phyloP scores from a whole-genome alignment of 2,113 vertebrate genomes.

The Mastomys natalensis region DNA sequence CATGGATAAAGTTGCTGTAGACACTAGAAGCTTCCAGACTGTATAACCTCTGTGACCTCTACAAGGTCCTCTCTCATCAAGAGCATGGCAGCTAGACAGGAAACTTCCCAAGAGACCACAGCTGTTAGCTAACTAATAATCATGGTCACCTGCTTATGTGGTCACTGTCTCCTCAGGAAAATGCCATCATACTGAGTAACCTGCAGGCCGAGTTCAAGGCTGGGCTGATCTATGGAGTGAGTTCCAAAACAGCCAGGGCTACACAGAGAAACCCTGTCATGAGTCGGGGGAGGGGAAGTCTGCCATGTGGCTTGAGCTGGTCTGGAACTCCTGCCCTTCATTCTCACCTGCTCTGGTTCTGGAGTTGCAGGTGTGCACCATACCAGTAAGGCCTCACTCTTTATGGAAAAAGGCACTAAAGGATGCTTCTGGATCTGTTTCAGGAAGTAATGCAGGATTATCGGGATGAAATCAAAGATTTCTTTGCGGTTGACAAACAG shows the following conservation, averaged over 20 bases:
- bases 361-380: background rate
- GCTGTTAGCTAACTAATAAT: background rate
- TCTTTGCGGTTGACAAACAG: constrained; percentile 94
- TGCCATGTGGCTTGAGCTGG: background rate
- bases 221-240: too few relatives aligned
- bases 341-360: background rate
- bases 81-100: background rate
- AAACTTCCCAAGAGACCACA: background rate
- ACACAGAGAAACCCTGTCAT: too few relatives aligned
- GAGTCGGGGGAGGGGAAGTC: background rate
- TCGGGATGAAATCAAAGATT: constrained; percentile 92
- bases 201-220: background rate
- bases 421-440: constrained; percentile 51
- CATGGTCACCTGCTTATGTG: background rate
- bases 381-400: background rate
- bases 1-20: background rate
- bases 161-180: background rate
- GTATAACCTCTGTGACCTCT: background rate
- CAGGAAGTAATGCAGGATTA: constrained; percentile 97
- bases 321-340: background rate
- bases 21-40: background rate
- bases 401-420: background rate
- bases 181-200: background rate
- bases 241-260: too few relatives aligned
- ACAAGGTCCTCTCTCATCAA: background rate